A percentile compares a stretch with the other conserved stretches of the same genome.
phyloP scores from a whole-genome alignment of 30 jellyfish, hydroid and myxozoan genomes.

The Cassiopea xamachana region DNA sequence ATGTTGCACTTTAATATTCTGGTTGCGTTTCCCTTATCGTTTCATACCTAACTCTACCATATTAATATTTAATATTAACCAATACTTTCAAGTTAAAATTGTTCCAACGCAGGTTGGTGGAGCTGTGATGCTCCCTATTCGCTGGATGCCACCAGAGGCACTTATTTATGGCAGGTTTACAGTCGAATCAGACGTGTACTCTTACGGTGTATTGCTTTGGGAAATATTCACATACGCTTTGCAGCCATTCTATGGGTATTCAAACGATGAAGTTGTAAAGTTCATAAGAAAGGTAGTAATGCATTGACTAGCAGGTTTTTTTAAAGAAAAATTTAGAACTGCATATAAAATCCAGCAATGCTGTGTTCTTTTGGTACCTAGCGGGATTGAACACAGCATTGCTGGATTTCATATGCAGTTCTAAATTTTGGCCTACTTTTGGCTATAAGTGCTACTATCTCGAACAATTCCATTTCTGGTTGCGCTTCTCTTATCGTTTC shows the following conservation, averaged over 20 bases:
- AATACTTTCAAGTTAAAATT: too few relatives aligned
- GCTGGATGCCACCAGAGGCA: constrained; percentile 99
- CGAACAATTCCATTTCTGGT: too few relatives aligned
- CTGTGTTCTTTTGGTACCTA: too few relatives aligned
- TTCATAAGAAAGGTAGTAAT: constrained; percentile 88
- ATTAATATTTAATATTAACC: too few relatives aligned
- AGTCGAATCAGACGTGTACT: constrained; percentile 93
- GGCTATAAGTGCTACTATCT: too few relatives aligned
- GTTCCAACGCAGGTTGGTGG: constrained; percentile 87
- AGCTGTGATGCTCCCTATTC: constrained; percentile 96
- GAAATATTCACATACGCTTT: constrained; percentile 90
- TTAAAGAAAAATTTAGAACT: too few relatives aligned
- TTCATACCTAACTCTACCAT: too few relatives aligned
- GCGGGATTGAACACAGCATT: too few relatives aligned
- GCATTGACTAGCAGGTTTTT: background rate
- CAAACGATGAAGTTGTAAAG: constrained; percentile 96
- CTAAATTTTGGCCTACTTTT: background rate
- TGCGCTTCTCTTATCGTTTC: too few relatives aligned
- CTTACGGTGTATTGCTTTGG: constrained; percentile 94
- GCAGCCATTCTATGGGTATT: constrained; percentile 97
- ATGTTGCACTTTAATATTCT: too few relatives aligned
- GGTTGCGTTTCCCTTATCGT: too few relatives aligned
- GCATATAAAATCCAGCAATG: too few relatives aligned
- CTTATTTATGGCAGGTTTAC: constrained; percentile 92
- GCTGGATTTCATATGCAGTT: background rate